Percentiles rank a stretch among this genome's conserved stretches.
Conservation (phyloP, 2,113 vertebrate genomes). For the Setophaga coronata region DNA sequence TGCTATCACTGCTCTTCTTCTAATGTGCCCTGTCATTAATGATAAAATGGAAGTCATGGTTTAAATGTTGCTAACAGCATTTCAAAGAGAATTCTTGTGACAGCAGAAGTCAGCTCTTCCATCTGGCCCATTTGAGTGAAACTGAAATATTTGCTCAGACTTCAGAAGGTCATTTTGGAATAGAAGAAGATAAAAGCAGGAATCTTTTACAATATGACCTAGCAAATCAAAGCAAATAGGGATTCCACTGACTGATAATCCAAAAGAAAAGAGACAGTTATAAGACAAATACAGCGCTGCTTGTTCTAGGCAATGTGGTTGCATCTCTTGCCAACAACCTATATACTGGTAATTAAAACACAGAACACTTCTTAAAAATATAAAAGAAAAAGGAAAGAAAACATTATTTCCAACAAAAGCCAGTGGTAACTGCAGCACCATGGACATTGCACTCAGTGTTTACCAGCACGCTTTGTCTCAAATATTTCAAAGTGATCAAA, state of each 20-base stretch:
- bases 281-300: neutral
- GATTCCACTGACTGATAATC: neutral
- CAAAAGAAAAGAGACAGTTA: neutral
- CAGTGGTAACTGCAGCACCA: neutral
- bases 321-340: neutral
- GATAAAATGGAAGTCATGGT: neutral
- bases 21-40: neutral
- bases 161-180: conserved; percentile 27
- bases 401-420: neutral
- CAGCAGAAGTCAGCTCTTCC: neutral
- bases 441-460: neutral
- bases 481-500: neutral
- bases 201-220: conserved; percentile 15
- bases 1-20: neutral
- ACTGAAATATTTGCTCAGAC: conserved; percentile 45
- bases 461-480: neutral
- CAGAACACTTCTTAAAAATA: neutral
- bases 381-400: neutral
- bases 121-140: neutral
- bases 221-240: conserved; percentile 33
- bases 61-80: neutral
- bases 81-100: conserved; percentile 13
- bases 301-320: neutral
- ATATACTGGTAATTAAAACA: neutral
- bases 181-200: conserved; percentile 39